Percentiles rank a stretch among this genome's conserved stretches.
Evolutionary conservation across 2,797 vertebrate genomes (phyloP).

Genomic region (Martes flavigula): DNA sequence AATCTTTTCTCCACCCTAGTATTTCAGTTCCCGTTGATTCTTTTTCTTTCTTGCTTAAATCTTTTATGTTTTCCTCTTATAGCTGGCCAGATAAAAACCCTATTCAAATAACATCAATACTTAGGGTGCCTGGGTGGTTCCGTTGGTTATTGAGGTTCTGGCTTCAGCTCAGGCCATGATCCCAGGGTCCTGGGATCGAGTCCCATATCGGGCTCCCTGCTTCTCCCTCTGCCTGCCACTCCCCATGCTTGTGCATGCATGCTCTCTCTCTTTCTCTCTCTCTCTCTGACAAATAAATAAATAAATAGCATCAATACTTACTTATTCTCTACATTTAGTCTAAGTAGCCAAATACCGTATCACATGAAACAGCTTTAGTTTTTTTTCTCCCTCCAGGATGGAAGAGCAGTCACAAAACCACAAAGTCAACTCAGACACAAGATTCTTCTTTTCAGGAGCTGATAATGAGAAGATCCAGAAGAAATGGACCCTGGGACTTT

Average conservation of each 20-base stretch:
- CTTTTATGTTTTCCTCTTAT: background rate
- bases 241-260: no score
- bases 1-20: background rate
- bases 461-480: slow-evolving; percentile 51
- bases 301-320: background rate
- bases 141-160: no score
- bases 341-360: background rate
- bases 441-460: slow-evolving; percentile 59
- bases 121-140: background rate
- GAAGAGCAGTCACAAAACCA: slow-evolving; percentile 49
- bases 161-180: no score
- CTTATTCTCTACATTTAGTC: background rate
- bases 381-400: slow-evolving; percentile 43
- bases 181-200: no score
- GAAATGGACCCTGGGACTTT: slow-evolving; percentile 44
- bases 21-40: background rate
- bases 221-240: no score
- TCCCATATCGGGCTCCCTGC: no score
- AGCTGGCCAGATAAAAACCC: background rate
- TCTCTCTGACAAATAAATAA: no score
- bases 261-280: no score
- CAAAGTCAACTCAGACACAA: slow-evolving; percentile 70
- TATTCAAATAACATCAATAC: slow-evolving; percentile 10
- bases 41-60: background rate
- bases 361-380: background rate